Evolutionary conservation across 2,113 vertebrate species (phyloP), one percentile per base, ranked within the genome.

Genomic region (Dasyurus viverrinus): DNA sequence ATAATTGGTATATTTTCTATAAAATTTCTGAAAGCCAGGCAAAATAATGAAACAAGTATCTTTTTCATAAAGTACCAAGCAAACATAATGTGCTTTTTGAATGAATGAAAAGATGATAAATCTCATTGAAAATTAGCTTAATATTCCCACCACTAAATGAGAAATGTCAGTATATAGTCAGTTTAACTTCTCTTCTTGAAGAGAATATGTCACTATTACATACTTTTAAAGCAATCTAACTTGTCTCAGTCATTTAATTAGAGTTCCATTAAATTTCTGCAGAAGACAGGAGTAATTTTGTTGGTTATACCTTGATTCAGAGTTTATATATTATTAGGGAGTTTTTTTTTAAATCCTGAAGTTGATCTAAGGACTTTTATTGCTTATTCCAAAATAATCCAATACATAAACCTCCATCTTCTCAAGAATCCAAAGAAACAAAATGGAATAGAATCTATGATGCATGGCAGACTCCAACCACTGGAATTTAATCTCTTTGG

Each of bases 221-320:
- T 42, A 52, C 93, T 96, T 97, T 90, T 89, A 91, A 90, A 97
- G 95, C 54, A 97, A 94, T 97, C 96, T n/a, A 92, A 94, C 97
- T 97, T 97, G 53, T 97, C 60, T 97, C 97, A 93, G 27, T 91
- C 94, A 96, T 98, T 97, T 95, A 97, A 98, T 96, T 96, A 91
- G 47, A 97, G 68, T 30, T 89, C 53, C 95, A 7, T 95, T 97
- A 97, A 96, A 53, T 96, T 97, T 92, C 96, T 68, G 2, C 92
- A 94, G 91, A 68, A 68, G 60, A n/a, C 14, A 0, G 27, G 68
- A 89, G 23, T 92, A 94, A 95, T 95, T 76, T n/a, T 76, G 16
- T 76, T 76, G 68, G 68, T 76, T 42, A 76, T 0, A 76, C 14
- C 12, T 76, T 76, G 68, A 76, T 42, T 22, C 84, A 97, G 96